Evolutionary conservation across 2,113 vertebrate species (phyloP).

Genomic region (Albula goreensis): DNA sequence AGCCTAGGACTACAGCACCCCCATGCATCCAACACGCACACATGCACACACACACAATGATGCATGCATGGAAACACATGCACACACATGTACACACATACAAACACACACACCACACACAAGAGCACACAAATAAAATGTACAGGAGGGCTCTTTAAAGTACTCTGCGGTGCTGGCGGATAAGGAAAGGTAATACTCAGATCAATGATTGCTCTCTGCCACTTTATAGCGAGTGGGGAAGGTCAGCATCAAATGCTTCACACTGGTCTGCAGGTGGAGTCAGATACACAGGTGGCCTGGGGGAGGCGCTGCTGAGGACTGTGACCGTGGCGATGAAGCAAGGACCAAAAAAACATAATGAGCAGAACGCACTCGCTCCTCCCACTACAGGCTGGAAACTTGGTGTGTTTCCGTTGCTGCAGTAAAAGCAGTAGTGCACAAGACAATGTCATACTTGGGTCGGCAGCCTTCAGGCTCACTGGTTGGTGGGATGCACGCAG

Average conservation of each 20-base stretch:
- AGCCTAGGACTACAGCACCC: background rate
- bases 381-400: background rate
- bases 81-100: background rate
- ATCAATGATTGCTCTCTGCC: constrained; percentile 19
- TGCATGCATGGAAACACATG: background rate
- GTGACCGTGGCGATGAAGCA: background rate
- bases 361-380: background rate
- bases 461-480: background rate
- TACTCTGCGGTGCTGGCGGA: background rate
- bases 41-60: background rate
- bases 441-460: background rate
- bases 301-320: background rate
- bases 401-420: background rate
- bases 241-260: background rate
- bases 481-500: background rate
- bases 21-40: background rate
- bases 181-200: constrained; percentile 1
- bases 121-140: background rate
- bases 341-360: background rate
- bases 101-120: background rate
- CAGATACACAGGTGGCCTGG: background rate
- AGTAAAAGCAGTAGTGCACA: background rate
- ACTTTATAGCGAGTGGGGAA: background rate
- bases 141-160: background rate
- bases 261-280: background rate